Base-by-base conservation (phyloP, 1,140 invertebrate species). In the Drosophila sp. region DNA sequence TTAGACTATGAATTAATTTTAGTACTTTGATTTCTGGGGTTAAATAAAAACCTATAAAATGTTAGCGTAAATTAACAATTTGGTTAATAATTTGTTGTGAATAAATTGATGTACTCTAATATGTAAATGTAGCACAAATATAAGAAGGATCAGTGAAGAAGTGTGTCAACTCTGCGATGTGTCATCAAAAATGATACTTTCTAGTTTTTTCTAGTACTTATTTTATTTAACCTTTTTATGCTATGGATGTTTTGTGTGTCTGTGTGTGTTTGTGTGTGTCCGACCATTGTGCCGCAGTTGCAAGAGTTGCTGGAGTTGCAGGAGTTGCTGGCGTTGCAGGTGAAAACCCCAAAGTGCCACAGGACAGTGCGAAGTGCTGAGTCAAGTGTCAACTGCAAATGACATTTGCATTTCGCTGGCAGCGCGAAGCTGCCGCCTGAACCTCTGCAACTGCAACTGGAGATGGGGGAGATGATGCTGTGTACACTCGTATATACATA, bases 361-460 rank as follows among this genome's bases (percentile, higher is more conserved):
- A 83, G 83, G 83, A 89, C 83, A 89, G 83, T 83, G 83, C 83
- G 83, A 89, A 89, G 83, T 89, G 83, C 84, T 89, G 83, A 89
- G 83, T 89, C 83, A 89, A 89, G 83, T 89, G 83, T 89, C 83
- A 89, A 89, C 83, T 89, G 83, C 83, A 89, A 89, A 89, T 89
- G 83, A 89, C 83, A 89, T 89, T 89, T 89, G 83, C 83, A 89
- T 89, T 89, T 89, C 83, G 70, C 83, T 83, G 83, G 76, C 75
- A 72, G 78, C 72, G 48, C 48, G 53, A n/a, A 59, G 64, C 56
- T 38, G 63, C 64, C 29, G 21, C 38, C 38, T 43, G 25, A 45
- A 32, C 2, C 13, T n/a, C 27, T 13, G 56, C 56, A 25, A 32
- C 41, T 46, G 21, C 43, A 9, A 46, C 21, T 46, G 8, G 11